A percentile compares a stretch with the other conserved stretches of the same genome.
Evolutionary conservation across 2,797 vertebrate species (phyloP).

Genomic region (Peromyscus eremicus): DNA sequence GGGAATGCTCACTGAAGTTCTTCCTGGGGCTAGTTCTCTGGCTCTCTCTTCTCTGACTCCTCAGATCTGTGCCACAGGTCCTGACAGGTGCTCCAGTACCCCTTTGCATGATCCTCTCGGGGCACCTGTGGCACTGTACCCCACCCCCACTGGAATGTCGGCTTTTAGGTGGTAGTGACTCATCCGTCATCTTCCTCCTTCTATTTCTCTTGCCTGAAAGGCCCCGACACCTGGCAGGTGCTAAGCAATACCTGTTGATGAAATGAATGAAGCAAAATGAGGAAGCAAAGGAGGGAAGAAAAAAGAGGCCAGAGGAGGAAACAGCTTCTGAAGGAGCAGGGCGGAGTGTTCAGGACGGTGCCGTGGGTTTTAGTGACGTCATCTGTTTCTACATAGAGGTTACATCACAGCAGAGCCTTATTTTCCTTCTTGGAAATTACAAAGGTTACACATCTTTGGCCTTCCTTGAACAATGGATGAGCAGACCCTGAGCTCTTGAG

Average conservation of each 20-base stretch:
- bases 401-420: neutral
- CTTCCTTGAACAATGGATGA: conserved; percentile 44
- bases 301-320: conserved; percentile 49
- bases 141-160: neutral
- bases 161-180: conserved; percentile 69
- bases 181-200: conserved; percentile 52
- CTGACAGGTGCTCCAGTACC: neutral
- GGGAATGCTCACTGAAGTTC: neutral
- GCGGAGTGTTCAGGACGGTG: neutral
- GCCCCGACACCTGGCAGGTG: conserved; percentile 58
- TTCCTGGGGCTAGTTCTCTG: neutral
- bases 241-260: conserved; percentile 59
- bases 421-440: conserved; percentile 48
- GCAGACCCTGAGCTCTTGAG: neutral
- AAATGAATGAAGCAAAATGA: conserved; percentile 53
- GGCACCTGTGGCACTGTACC: neutral
- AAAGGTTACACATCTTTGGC: neutral
- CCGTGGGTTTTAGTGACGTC: conserved; percentile 36
- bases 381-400: conserved; percentile 48
- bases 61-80: neutral
- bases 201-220: conserved; percentile 61
- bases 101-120: neutral
- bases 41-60: neutral
- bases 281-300: conserved; percentile 59
- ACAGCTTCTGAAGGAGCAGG: conserved; percentile 29